These are phyloP conservation scores for Rostratula benghalensis DNA, from an alignment of 2,113 vertebrate species.

Conservation along the genomic window DNA sequence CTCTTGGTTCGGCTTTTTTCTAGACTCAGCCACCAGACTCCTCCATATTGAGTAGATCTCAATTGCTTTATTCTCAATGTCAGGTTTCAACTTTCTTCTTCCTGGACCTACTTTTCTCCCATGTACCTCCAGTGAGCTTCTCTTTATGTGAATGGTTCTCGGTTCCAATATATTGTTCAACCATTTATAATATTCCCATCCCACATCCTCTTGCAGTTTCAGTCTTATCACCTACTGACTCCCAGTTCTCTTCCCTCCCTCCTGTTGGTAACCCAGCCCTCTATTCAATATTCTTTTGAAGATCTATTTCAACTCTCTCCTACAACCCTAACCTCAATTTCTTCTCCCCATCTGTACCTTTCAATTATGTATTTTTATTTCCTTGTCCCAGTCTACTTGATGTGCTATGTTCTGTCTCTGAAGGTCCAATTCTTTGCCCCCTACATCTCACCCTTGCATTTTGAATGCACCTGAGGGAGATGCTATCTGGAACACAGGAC, in stretches of 20 bases:
- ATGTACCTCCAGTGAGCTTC: background rate
- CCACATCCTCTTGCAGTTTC: constrained; percentile 28
- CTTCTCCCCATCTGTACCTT: background rate
- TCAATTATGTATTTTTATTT: background rate
- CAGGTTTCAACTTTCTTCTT: background rate
- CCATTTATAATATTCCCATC: constrained; percentile 8
- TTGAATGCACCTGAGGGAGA: background rate
- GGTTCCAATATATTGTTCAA: constrained; percentile 4
- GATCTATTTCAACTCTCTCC: background rate
- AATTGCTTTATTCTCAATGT: background rate
- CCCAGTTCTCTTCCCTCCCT: background rate
- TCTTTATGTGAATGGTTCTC: background rate
- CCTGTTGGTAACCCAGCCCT: background rate
- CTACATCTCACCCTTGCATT: background rate
- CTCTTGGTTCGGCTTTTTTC: background rate
- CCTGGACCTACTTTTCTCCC: background rate
- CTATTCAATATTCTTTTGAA: background rate
- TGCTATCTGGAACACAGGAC: background rate
- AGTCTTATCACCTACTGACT: background rate
- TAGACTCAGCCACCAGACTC: background rate
- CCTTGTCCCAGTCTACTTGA: background rate
- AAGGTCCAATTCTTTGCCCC: background rate
- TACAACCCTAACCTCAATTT: background rate
- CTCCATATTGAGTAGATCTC: background rate
- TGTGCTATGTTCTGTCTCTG: background rate